Evolutionary conservation across 1,140 invertebrate genomes (phyloP).

Genomic region (Adoxophyes honmai): DNA sequence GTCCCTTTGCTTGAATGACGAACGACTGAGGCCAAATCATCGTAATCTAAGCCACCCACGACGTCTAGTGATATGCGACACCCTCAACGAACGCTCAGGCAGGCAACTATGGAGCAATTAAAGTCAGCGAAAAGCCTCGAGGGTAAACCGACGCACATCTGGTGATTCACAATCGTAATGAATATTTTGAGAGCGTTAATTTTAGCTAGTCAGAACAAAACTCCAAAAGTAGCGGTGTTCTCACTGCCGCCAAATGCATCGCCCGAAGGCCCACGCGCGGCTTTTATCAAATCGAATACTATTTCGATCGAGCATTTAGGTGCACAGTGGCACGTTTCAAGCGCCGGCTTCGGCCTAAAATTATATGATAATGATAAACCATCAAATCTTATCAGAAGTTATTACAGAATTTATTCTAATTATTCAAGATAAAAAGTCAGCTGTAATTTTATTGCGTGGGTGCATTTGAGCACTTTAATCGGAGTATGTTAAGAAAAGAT

Average conservation of each 20-base stretch:
- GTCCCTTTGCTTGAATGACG: background rate
- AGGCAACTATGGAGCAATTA: too few relatives aligned
- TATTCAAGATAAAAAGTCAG: too few relatives aligned
- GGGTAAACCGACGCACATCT: too few relatives aligned
- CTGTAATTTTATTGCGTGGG: too few relatives aligned
- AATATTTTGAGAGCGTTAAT: too few relatives aligned
- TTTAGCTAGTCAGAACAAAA: too few relatives aligned
- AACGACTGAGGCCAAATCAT: background rate
- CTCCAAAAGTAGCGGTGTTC: background rate
- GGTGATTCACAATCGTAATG: too few relatives aligned
- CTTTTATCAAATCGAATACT: background rate
- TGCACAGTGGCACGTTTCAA: background rate
- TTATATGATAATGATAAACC: background rate
- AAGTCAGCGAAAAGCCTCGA: too few relatives aligned
- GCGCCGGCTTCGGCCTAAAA: background rate
- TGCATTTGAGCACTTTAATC: too few relatives aligned
- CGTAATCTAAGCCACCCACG: background rate
- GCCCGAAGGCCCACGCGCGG: background rate
- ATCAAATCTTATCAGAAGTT: constrained; percentile 7
- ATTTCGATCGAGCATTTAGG: background rate
- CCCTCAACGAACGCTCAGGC: too few relatives aligned
- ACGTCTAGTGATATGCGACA: background rate
- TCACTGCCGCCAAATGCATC: background rate
- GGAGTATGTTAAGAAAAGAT: too few relatives aligned
- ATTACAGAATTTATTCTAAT: too few relatives aligned